These are phyloP conservation scores for Charadrius vociferus DNA, from an alignment of 2,113 vertebrate genomes.

Conservation along the genomic window DNA sequence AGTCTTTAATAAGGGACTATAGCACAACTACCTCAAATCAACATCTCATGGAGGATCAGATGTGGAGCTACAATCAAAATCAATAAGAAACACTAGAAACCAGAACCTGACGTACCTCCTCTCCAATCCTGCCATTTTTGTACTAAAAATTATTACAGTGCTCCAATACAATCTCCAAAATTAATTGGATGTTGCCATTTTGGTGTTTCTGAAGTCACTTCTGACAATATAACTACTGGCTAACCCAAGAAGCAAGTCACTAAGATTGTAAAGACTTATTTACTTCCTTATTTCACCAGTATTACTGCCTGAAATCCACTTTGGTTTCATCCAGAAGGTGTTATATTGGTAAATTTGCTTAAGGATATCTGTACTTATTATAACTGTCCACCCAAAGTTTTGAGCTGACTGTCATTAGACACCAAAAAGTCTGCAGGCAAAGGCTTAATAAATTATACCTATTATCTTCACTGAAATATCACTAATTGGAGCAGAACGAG, in stretches of 20 bases:
- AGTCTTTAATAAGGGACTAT: background rate
- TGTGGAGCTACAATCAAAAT: background rate
- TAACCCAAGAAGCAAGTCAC: background rate
- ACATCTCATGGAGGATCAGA: background rate
- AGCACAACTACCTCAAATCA: background rate
- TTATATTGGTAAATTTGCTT: background rate
- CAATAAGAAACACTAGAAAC: background rate
- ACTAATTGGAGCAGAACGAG: background rate
- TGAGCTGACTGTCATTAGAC: background rate
- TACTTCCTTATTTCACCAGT: background rate
- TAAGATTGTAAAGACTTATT: background rate
- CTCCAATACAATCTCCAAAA: background rate
- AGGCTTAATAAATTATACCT: background rate
- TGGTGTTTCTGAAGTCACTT: background rate
- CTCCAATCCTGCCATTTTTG: background rate
- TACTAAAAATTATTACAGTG: background rate
- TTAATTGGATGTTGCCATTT: background rate
- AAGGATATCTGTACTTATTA: background rate
- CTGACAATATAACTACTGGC: background rate
- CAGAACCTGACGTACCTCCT: background rate
- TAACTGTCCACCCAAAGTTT: background rate
- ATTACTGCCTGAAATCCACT: background rate
- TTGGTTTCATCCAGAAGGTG: background rate
- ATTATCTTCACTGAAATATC: background rate
- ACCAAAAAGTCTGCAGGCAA: background rate